These are phyloP conservation scores for Ypsolopha sequella DNA, from an alignment of 2,888 invertebrate species.

Conservation along the genomic window DNA sequence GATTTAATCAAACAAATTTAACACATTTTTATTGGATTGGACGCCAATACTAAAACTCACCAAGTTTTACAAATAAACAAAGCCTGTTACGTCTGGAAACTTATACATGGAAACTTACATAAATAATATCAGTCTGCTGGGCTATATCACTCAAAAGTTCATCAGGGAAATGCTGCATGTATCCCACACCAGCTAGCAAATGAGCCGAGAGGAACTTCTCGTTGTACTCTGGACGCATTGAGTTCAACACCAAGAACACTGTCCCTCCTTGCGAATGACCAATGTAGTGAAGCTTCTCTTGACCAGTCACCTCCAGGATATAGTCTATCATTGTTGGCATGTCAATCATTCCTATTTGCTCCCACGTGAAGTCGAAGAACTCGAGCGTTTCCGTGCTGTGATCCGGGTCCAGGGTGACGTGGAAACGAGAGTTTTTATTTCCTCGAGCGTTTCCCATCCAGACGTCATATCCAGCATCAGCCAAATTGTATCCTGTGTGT, in stretches of 20 bases:
- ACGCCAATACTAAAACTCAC: too few species aligned
- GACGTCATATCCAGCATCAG: constrained; percentile 77
- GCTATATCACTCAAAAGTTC: constrained; percentile 16
- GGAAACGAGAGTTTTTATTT: constrained; percentile 76
- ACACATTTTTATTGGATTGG: too few species aligned
- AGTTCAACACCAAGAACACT: constrained; percentile 32
- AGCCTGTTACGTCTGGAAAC: neutral
- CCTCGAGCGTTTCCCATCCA: constrained; percentile 90
- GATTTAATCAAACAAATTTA: too few species aligned
- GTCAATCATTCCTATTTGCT: constrained; percentile 45
- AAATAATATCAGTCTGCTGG: constrained; percentile 24
- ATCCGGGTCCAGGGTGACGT: constrained; percentile 46
- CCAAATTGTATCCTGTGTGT: constrained; percentile 73
- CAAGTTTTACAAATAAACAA: neutral
- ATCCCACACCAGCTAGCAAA: constrained; percentile 43
- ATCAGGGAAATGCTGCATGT: constrained; percentile 32
- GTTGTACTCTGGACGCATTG: constrained; percentile 39
- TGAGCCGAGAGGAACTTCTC: constrained; percentile 39
- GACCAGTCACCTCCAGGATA: constrained; percentile 25
- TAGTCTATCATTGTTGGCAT: constrained; percentile 48
- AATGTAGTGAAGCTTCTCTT: constrained; percentile 38
- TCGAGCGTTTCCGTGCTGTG: constrained; percentile 15
- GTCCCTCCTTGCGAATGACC: constrained; percentile 59
- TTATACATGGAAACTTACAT: constrained; percentile 27
- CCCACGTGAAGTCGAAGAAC: constrained; percentile 50